Base-by-base conservation (phyloP, 1,140 invertebrate genomes). In the Lanistes nyassanus region DNA sequence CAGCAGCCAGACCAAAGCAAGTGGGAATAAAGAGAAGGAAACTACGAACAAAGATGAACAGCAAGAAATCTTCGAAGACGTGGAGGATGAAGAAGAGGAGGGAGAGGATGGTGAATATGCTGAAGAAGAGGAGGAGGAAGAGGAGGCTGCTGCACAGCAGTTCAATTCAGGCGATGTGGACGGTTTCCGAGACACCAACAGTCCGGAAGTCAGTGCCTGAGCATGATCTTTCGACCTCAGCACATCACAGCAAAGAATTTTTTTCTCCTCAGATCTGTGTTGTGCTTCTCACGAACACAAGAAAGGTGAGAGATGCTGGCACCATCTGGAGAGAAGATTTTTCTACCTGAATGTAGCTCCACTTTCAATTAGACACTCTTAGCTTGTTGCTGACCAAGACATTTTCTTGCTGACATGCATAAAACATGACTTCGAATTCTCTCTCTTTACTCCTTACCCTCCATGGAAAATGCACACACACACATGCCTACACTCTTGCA, bases 91-190 rank as follows among this genome's bases (percentile, higher is more conserved):
- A 21, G 62, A 65, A 36, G 62, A 36, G 9, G 62, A 65, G 21
- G 62, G 13, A 34, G 62, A 60, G 29, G 56, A 60, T 31, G 65
- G 42, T 21, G 74, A 71, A 55, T 64, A 76, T 21, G 70, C 66
- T 34, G 68, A 67, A 42, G 75, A 76, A 34, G 80, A 76, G 39
- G 74, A 69, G 7, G 76, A 78, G 55, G 80, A 78, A 31, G 81
- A 80, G 2, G 77, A 79, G 23, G 70, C 68, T 13, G 60, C 47
- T 9, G 76, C 71, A 13, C 65, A 78, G 29, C 47, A 69, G 34
- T 53, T 31, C 11, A 19, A 23, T 55, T 29, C n/a, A 26, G 37
- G 56, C 26, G 36, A 62, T 67, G 74, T 68, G 16, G 80, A 60
- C n/a, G 56, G 56, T 60, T 39, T 60, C 55, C 29, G 70, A 37